Conservation (phyloP, 2,888 invertebrate genomes). For the Gerris lacustris region DNA sequence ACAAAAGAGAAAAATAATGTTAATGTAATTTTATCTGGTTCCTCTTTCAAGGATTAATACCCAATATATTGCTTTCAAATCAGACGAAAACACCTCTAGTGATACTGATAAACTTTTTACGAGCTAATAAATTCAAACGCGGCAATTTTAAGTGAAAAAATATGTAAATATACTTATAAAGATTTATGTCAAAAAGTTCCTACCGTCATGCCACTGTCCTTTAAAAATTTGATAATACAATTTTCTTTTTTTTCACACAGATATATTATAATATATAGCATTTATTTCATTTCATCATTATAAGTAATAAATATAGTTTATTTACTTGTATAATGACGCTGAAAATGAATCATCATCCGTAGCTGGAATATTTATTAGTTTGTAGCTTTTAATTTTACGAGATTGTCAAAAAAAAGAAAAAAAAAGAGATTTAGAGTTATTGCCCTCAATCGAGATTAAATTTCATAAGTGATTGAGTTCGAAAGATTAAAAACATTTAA, state of each 20-base stretch:
- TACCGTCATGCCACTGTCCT: not conserved
- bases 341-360: too few relatives aligned
- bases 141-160: constrained; percentile 1
- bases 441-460: not conserved
- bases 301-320: not conserved
- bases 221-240: not conserved
- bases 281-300: not conserved
- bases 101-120: not conserved
- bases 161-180: not conserved
- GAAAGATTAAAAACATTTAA: not conserved
- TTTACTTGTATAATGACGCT: too few relatives aligned
- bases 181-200: not conserved
- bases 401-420: not conserved
- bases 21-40: not conserved
- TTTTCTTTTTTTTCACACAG: too few relatives aligned
- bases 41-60: not conserved
- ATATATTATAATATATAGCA: too few relatives aligned
- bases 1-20: not conserved
- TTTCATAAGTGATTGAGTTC: not conserved
- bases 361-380: not conserved
- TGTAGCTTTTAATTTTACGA: not conserved
- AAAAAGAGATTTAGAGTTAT: not conserved
- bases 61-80: not conserved
- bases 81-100: not conserved
- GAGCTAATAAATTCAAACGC: not conserved